Evolutionary conservation across 2,113 vertebrate genomes (phyloP), one percentile per base, ranked within the genome.

Genomic region (Centrocercus urophasianus): DNA sequence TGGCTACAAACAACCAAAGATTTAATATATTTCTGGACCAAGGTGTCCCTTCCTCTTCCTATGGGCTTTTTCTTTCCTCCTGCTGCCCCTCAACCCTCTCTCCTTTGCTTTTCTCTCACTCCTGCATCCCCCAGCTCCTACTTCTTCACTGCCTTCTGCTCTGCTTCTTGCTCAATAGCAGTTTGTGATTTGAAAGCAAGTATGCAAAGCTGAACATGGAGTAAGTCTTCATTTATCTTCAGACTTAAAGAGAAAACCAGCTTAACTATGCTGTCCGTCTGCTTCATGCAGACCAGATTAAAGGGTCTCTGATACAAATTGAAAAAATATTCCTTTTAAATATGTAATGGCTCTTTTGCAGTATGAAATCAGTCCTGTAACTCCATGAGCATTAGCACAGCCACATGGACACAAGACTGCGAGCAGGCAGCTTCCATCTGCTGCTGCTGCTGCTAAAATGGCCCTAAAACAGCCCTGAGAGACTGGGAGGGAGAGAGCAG

Each of bases 1-100:
- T 7, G 50, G 16, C 47, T 19, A 8, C 28, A 71, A 20, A 30
- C 8, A 36, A 7, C 2, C 0, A 4, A 42, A 24, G 32, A 3
- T 3, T 3, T 16, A 64, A 63, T 66, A 30, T 25, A 48, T 30
- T 34, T 52, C 64, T 43, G 64, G 30, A 18, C 60, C 18, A 42
- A 38, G 1, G 11, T 34, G 19, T 47, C 13, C 32, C 40, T 70
- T 4, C 16, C 45, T 70, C 24, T 47, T 70, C 13, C n/a, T 50
- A 13, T 16, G 24, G 18, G 24, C 18, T 4, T 32, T n/a, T 42
- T 45, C 13, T 2, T 20, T 45, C 27, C 24, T 86, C 2, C 48
- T 81, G 60, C 30, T 5, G 27, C 22, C 42, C 47, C 65, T 14
- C 2, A 30, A 11, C 10, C 1, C 16, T n/a, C 7, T 45, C n/a